Conservation (phyloP, 2,888 invertebrate species). For the Spicauda simplicius region DNA sequence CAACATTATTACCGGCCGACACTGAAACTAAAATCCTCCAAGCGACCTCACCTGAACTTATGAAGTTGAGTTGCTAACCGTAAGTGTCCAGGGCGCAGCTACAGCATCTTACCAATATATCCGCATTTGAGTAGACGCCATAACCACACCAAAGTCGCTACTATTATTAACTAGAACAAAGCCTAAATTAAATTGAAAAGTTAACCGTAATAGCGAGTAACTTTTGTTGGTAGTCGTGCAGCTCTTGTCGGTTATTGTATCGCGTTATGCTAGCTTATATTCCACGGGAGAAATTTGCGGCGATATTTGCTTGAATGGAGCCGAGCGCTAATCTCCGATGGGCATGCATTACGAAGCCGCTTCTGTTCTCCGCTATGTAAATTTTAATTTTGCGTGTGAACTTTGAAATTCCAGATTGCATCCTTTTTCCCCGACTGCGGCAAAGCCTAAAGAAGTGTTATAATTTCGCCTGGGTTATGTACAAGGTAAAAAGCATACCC, state of each 20-base stretch:
- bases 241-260: conserved; percentile 33
- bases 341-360: conserved; percentile 5
- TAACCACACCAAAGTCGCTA: conserved; percentile 9
- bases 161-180: not conserved
- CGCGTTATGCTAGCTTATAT: conserved; percentile 49
- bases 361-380: conserved; percentile 4
- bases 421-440: not conserved
- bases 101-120: not conserved
- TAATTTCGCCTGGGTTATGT: no score
- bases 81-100: conserved; percentile 6
- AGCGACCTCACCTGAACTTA: not conserved
- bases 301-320: conserved; percentile 38
- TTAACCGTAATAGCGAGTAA: not conserved
- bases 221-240: conserved; percentile 2
- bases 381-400: conserved; percentile 21
- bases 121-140: not conserved
- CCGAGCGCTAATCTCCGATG: conserved; percentile 43
- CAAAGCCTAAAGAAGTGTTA: no score
- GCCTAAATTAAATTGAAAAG: not conserved
- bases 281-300: conserved; percentile 48
- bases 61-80: conserved; percentile 23
- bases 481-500: no score
- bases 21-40: conserved; percentile 1
- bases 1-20: not conserved
- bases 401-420: not conserved